Percentiles rank a stretch among this genome's conserved stretches.
phyloP scores from a whole-genome alignment of 2,113 vertebrate genomes.

The Mustela lutreola region DNA sequence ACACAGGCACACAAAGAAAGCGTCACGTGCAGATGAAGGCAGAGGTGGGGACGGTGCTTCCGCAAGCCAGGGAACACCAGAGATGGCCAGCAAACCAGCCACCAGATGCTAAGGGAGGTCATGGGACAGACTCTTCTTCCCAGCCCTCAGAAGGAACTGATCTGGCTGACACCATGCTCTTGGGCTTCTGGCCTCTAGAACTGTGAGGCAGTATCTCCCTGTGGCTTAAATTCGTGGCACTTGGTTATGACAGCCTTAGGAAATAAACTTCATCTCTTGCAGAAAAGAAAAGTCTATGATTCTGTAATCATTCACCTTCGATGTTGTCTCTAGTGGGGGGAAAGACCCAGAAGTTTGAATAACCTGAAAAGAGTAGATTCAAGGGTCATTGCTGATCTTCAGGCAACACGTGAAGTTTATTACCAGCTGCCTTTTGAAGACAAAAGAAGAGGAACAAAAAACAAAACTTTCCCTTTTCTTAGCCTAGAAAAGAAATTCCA shows the following conservation, averaged over 20 bases:
- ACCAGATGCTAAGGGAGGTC: background rate
- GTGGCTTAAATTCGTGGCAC: background rate
- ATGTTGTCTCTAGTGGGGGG: background rate
- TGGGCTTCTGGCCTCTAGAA: background rate
- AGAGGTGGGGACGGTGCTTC: background rate
- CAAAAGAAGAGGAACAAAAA: background rate
- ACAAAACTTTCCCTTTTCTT: constrained; percentile 11
- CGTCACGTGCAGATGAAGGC: background rate
- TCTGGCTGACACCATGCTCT: background rate
- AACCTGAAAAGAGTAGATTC: background rate
- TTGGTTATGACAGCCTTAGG: background rate
- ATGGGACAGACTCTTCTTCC: background rate
- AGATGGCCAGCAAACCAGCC: background rate
- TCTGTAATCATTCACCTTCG: background rate
- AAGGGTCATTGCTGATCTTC: background rate
- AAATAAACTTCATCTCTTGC: background rate
- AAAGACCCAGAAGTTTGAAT: background rate
- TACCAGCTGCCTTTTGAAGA: background rate
- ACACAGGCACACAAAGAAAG: background rate
- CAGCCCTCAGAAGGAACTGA: background rate
- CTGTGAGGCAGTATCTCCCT: background rate
- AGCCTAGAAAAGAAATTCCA: background rate
- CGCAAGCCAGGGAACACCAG: background rate
- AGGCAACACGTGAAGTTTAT: background rate
- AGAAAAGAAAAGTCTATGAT: background rate